These are phyloP conservation scores for Okapia johnstoni DNA, from an alignment of 2,113 vertebrate genomes.

Conservation along the genomic window DNA sequence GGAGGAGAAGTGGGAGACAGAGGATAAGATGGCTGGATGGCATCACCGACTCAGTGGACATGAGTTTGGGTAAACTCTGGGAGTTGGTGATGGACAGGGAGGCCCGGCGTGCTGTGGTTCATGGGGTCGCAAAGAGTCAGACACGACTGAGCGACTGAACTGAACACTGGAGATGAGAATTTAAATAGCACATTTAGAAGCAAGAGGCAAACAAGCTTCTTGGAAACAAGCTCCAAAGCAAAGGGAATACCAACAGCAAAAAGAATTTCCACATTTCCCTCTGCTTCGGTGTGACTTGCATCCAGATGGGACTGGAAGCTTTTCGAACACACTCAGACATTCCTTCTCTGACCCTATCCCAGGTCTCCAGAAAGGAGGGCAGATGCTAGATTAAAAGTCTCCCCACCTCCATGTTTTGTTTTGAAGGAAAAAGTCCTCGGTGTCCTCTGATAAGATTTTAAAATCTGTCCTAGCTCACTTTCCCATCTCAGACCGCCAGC, in stretches of 20 bases:
- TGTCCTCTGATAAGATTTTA: not conserved
- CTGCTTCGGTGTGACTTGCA: not conserved
- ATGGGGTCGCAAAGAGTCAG: too few species aligned
- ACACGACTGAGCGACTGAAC: too few species aligned
- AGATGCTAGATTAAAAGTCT: not conserved
- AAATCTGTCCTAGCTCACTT: accelerated
- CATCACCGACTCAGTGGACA: too few species aligned
- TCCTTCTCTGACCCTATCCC: not conserved
- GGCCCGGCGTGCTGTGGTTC: too few species aligned
- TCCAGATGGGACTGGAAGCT: not conserved
- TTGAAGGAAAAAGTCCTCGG: not conserved
- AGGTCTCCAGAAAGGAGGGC: not conserved
- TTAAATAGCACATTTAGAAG: not conserved
- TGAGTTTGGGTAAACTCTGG: too few species aligned
- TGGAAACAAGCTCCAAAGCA: not conserved
- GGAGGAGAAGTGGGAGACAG: too few species aligned
- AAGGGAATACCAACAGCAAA: not conserved
- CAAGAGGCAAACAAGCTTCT: not conserved
- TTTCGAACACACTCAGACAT: not conserved
- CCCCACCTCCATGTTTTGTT: not conserved
- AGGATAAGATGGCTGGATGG: too few species aligned
- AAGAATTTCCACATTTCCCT: not conserved
- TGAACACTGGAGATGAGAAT: not conserved
- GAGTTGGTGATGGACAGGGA: too few species aligned
- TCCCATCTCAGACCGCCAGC: too few species aligned